These are phyloP conservation scores for Troilus luridus DNA, from an alignment of 2,888 invertebrate species.

Conservation along the genomic window DNA sequence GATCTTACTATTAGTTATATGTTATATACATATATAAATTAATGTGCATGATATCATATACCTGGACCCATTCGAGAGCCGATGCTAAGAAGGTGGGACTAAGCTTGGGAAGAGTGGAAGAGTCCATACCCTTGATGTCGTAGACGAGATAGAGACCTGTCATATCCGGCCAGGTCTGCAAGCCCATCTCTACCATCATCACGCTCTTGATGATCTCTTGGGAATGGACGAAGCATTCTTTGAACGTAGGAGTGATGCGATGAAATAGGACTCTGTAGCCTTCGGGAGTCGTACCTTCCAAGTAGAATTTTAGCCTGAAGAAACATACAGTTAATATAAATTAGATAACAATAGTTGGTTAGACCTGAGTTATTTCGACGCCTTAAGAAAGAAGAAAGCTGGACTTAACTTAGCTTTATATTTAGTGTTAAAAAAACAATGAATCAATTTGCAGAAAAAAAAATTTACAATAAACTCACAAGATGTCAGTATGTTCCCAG, in stretches of 20 bases:
- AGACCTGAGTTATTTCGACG: too few relatives aligned
- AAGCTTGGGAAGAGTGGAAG: neutral
- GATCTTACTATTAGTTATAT: too few relatives aligned
- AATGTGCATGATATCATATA: neutral
- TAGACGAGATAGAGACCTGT: neutral
- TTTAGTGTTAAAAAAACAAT: too few relatives aligned
- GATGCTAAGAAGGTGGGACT: neutral
- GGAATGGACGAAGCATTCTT: neutral
- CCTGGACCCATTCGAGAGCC: slow-evolving; percentile 40
- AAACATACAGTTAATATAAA: neutral
- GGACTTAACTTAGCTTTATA: too few relatives aligned
- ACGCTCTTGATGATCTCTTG: slow-evolving; percentile 39
- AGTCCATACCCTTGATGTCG: neutral
- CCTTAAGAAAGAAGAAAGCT: too few relatives aligned
- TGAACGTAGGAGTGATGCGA: neutral
- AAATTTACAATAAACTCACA: too few relatives aligned
- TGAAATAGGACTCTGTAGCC: slow-evolving; percentile 38
- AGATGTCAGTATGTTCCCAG: too few relatives aligned
- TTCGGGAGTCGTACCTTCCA: slow-evolving; percentile 7
- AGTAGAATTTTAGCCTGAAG: slow-evolving; percentile 19
- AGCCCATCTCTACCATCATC: neutral
- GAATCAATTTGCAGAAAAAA: too few relatives aligned
- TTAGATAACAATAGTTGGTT: neutral
- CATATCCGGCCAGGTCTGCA: slow-evolving; percentile 24
- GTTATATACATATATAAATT: too few relatives aligned